These are phyloP conservation scores for Nycticebus coucang DNA, from an alignment of 2,113 vertebrate species.

Conservation along the genomic window DNA sequence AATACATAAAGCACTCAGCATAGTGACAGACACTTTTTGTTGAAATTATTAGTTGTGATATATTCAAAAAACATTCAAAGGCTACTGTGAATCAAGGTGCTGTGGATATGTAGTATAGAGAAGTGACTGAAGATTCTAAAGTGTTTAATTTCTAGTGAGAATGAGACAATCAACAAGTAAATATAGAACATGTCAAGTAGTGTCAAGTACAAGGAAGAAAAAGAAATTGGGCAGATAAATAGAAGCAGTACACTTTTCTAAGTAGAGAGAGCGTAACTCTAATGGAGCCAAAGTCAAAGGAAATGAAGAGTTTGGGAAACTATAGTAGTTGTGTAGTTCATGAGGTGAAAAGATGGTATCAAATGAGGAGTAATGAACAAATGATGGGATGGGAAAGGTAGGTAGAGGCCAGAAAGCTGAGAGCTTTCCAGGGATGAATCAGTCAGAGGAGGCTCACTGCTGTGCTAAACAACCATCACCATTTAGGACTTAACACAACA, in stretches of 20 bases:
- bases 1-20: neutral
- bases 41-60: conserved; percentile 14
- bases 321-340: neutral
- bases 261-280: neutral
- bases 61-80: conserved; percentile 5
- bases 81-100: neutral
- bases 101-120: neutral
- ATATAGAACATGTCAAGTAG: neutral
- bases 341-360: neutral
- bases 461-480: neutral
- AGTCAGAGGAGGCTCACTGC: neutral
- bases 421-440: neutral
- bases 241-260: neutral
- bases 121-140: neutral
- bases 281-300: neutral
- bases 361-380: neutral
- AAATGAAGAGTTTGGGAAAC: neutral
- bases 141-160: conserved; percentile 5
- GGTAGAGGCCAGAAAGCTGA: neutral
- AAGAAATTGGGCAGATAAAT: neutral
- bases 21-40: neutral
- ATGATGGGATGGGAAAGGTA: neutral
- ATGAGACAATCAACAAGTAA: conserved; percentile 1
- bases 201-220: neutral
- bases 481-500: neutral